Conservation (phyloP, 2,113 vertebrate genomes). For the Sinosuthora webbiana region DNA sequence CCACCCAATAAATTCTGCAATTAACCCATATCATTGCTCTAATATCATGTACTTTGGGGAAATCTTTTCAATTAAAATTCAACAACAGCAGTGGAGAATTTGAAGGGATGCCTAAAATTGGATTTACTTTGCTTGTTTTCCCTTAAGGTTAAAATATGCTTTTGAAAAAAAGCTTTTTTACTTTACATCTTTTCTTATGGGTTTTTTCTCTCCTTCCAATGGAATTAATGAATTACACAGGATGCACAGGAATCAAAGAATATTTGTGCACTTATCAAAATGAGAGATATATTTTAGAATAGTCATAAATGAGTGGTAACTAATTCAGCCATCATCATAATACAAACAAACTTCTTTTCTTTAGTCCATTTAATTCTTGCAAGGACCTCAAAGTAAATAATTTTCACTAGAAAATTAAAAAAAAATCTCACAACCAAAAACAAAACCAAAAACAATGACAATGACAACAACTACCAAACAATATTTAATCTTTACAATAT, state of each 20-base stretch:
- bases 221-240: not conserved
- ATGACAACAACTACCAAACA: not conserved
- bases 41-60: slow-evolving; percentile 28
- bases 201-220: not conserved
- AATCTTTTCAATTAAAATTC: slow-evolving; percentile 52
- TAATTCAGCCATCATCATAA: not conserved
- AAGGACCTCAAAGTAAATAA: not conserved
- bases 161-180: not conserved
- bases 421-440: not conserved
- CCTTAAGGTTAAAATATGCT: not conserved
- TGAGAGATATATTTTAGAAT: not conserved
- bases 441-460: not conserved
- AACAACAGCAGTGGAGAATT: not conserved
- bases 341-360: not conserved
- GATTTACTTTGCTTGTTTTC: slow-evolving; percentile 10
- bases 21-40: slow-evolving; percentile 42
- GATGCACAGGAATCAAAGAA: not conserved
- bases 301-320: not conserved
- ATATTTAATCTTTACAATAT: not conserved
- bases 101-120: slow-evolving; percentile 5
- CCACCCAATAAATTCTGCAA: slow-evolving; percentile 18
- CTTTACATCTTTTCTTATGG: not conserved
- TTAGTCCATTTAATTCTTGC: not conserved
- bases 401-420: not conserved
- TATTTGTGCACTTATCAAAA: not conserved